Base-by-base conservation (phyloP, 2,888 invertebrate genomes). In the Euclidia mi region DNA sequence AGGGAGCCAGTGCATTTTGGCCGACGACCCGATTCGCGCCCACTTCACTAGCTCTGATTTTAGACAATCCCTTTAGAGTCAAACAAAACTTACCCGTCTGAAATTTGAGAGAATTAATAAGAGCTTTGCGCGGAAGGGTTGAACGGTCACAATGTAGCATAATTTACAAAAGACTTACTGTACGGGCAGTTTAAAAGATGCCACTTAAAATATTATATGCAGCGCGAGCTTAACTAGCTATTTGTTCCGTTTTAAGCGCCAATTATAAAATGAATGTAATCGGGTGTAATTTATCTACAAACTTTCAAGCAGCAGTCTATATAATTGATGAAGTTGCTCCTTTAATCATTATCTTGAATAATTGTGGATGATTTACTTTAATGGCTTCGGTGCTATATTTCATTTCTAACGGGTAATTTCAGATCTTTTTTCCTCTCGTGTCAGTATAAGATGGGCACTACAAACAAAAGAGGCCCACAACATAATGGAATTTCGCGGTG, bases 1-100 rank as follows among this genome's bases (percentile, higher is more conserved):
- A 73, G 76, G 71, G 77, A 65, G 58, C 46, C 62, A 63, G 65
- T 81, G 80, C 78, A 81, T 70, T 76, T 68, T 65, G 73, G 57
- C 56, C 65, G 65, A 63, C 72, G 66, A 67, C 69, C 69, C 78
- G 61, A 52, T 56, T 60, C 56, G 34, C 46, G 41, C 52, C n/a
- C 63, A 63, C 56, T 70, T 72, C 65, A 72, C 63, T 64, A 70
- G 65, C 61, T 48, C 63, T 61, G 49, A 59, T 69, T 58, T 46
- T 47, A 69, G 55, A 52, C 65, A 60, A 65, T 62, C 38, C 57
- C 44, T 64, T 77, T 65, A 44, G 48, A 70, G 55, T 56, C 56
- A 51, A 61, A 64, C 61, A 58, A 51, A 66, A 68, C 68, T 55
- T 56, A 32, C 25, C 32, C 15, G 40, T 51, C 47, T n/a, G n/a